phyloP scores from a whole-genome alignment of 2,113 vertebrate species.

The Zosterops japonicus region DNA sequence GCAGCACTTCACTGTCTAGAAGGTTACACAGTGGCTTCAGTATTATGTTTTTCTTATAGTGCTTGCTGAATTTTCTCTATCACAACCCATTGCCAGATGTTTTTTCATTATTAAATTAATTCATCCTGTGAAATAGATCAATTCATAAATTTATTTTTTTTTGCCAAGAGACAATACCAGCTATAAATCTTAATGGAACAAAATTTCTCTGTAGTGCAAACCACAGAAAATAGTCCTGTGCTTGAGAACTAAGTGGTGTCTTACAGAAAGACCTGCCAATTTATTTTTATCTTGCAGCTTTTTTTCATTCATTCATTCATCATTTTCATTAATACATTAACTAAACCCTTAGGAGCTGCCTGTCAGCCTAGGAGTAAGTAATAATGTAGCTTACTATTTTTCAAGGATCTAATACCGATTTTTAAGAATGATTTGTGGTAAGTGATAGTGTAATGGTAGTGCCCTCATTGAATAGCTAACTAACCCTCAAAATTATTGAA shows the following conservation, averaged over 20 bases:
- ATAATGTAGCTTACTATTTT: background rate
- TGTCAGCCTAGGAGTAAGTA: background rate
- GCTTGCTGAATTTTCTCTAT: background rate
- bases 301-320: conserved; percentile 13
- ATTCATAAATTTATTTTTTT: background rate
- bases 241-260: background rate
- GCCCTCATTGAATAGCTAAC: background rate
- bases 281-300: conserved; percentile 10
- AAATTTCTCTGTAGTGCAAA: background rate
- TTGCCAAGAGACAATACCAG: background rate
- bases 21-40: background rate
- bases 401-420: background rate
- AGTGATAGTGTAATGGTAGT: background rate
- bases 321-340: background rate
- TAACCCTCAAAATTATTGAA: background rate
- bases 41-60: background rate
- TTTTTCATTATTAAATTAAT: background rate
- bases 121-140: background rate
- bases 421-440: background rate
- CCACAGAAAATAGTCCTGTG: background rate
- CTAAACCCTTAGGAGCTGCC: conserved; percentile 6
- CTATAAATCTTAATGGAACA: background rate
- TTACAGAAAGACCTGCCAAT: background rate
- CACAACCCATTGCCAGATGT: background rate
- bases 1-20: background rate